phyloP scores from a whole-genome alignment of 1,140 invertebrate species.

The Dendroctonus valens region DNA sequence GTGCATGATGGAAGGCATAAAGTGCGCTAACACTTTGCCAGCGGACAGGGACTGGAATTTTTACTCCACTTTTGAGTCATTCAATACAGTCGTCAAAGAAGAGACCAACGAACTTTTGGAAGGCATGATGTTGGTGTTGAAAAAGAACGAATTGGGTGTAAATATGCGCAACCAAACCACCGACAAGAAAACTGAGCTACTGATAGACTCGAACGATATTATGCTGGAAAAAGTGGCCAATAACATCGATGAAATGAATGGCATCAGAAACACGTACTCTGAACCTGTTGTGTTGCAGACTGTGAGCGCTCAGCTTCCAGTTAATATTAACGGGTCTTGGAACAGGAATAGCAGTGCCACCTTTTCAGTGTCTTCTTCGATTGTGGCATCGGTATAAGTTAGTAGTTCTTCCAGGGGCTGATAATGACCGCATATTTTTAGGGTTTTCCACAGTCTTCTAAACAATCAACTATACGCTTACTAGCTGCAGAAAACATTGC shows the following conservation, averaged over 20 bases:
- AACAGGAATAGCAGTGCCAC: conserved; percentile 49
- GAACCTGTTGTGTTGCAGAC: conserved; percentile 53
- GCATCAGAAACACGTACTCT: conserved; percentile 58
- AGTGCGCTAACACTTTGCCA: conserved; percentile 67
- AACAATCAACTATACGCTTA: conserved; percentile 54
- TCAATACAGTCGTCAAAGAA: conserved; percentile 60
- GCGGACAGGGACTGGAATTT: conserved; percentile 66
- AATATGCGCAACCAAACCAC: conserved; percentile 59
- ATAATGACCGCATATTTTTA: conserved; percentile 14
- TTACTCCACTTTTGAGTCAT: conserved; percentile 69
- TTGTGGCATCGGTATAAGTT: conserved; percentile 1
- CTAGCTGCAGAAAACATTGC: conserved; percentile 73
- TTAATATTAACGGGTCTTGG: conserved; percentile 48
- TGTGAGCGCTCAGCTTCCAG: conserved; percentile 43
- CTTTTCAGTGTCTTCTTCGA: conserved; percentile 16
- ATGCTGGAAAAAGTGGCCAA: conserved; percentile 78
- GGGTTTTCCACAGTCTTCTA: conserved; percentile 1
- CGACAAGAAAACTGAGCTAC: conserved; percentile 72
- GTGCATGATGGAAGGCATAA: conserved; percentile 63
- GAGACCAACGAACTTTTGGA: conserved; percentile 45
- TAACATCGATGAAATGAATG: conserved; percentile 69
- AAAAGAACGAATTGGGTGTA: conserved; percentile 59
- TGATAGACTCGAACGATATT: conserved; percentile 75
- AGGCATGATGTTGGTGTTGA: conserved; percentile 57
- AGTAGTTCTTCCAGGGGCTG: background rate